Percentiles rank a stretch among this genome's conserved stretches.
Evolutionary conservation across 2,113 vertebrate species (phyloP).

Genomic region (Eclectus roratus): DNA sequence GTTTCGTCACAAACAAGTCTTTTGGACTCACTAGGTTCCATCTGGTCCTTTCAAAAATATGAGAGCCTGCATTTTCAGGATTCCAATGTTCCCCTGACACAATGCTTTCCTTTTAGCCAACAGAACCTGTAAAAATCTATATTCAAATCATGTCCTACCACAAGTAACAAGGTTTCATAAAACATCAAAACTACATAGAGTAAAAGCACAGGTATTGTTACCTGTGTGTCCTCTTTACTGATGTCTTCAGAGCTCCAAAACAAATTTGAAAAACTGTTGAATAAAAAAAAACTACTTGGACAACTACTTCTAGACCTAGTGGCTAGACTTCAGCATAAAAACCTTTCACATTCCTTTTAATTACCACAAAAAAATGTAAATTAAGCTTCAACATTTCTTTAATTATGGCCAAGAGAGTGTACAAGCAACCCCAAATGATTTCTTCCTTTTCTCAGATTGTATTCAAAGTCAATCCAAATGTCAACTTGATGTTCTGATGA

Average conservation of each 20-base stretch:
- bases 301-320: neutral
- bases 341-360: neutral
- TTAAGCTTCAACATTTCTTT: neutral
- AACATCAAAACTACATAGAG: neutral
- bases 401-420: neutral
- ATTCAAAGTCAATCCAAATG: neutral
- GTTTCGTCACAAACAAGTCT: neutral
- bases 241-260: neutral
- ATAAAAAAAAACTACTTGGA: neutral
- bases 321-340: neutral
- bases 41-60: neutral
- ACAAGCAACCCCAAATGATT: neutral
- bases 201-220: neutral
- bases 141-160: neutral
- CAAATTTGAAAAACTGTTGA: neutral
- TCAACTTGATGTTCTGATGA: neutral
- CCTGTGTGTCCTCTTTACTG: rapidly evolving
- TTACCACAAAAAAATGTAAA: neutral
- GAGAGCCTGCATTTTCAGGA: neutral
- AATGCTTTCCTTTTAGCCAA: neutral
- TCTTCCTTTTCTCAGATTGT: neutral
- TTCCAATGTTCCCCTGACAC: neutral
- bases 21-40: neutral
- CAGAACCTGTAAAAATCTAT: neutral
- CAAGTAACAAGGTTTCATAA: neutral